Evolutionary conservation across 2,797 vertebrate genomes (phyloP).

Genomic region (Melanotaenia maccullochi): DNA sequence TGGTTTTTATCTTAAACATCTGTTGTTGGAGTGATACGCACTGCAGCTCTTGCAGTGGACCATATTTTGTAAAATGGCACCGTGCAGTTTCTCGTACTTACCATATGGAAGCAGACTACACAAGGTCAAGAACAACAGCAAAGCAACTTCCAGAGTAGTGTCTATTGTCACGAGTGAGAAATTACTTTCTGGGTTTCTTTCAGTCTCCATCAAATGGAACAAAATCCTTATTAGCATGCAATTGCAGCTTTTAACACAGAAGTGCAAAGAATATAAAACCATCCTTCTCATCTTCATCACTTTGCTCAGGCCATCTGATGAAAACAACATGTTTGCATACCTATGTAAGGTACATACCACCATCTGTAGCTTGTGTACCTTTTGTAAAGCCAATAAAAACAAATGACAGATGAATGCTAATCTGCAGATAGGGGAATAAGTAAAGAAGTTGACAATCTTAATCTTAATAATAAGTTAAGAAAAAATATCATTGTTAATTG

Average conservation of each 20-base stretch:
- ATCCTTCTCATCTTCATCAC: neutral
- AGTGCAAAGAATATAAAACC: slow-evolving; percentile 2
- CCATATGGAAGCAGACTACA: slow-evolving; percentile 50
- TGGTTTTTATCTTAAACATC: slow-evolving; percentile 60
- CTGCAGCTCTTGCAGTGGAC: slow-evolving; percentile 22
- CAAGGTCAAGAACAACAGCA: slow-evolving; percentile 37
- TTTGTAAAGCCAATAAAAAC: slow-evolving; percentile 23
- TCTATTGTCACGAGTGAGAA: slow-evolving; percentile 28
- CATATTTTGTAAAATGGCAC: slow-evolving; percentile 53
- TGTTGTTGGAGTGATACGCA: slow-evolving; percentile 48
- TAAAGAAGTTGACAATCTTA: neutral
- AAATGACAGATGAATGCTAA: slow-evolving; percentile 14
- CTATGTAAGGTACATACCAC: slow-evolving; percentile 9
- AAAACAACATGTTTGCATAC: neutral
- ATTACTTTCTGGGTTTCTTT: slow-evolving; percentile 34
- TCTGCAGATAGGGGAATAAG: slow-evolving; percentile 12
- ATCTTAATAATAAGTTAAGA: neutral
- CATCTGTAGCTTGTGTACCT: slow-evolving; percentile 39
- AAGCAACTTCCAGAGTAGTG: slow-evolving; percentile 22
- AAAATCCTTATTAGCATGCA: slow-evolving; percentile 28
- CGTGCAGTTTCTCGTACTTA: slow-evolving; percentile 24
- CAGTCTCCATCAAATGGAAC: slow-evolving; percentile 23
- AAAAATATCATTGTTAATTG: neutral
- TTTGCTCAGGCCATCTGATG: slow-evolving; percentile 32
- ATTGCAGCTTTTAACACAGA: slow-evolving; percentile 24